Percentiles rank a stretch among this genome's conserved stretches.
These are phyloP conservation scores for Odocoileus virginianus DNA, from an alignment of 2,113 vertebrate species.

Conservation along the genomic window DNA sequence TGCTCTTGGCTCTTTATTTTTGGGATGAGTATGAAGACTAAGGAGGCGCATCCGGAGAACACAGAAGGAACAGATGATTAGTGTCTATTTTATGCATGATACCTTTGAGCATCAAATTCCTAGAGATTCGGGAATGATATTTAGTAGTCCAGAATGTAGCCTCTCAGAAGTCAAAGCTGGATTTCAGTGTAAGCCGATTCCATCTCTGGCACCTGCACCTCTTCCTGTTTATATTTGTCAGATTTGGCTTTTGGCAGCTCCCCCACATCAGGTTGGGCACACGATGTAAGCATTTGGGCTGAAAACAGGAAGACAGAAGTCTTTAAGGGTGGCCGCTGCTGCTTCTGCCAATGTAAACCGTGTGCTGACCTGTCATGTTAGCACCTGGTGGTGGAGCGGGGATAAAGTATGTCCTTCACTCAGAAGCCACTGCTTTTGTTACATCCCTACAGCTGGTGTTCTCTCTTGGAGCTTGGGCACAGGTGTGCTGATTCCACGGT, in stretches of 20 bases:
- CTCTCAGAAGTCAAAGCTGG: not conserved
- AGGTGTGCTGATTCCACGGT: not conserved
- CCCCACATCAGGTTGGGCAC: not conserved
- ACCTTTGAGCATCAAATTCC: not conserved
- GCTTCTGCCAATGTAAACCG: not conserved
- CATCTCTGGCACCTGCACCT: not conserved
- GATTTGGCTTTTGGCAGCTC: constrained; percentile 23
- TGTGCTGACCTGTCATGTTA: not conserved
- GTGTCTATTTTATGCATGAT: not conserved
- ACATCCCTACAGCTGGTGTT: not conserved
- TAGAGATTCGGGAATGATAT: not conserved
- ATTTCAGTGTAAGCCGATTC: constrained; percentile 1
- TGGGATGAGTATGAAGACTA: not conserved
- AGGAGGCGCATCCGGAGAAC: not conserved
- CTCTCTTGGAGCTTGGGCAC: not conserved
- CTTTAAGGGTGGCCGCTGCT: not conserved
- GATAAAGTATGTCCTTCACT: not conserved
- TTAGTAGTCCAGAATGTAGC: not conserved
- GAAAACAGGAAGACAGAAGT: not conserved
- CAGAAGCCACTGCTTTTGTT: not conserved
- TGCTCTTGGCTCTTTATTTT: not conserved
- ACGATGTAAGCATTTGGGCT: not conserved
- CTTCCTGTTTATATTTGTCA: constrained; percentile 45
- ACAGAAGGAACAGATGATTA: not conserved
- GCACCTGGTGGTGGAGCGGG: not conserved